Percentiles rank a stretch among this genome's conserved stretches.
Evolutionary conservation across 1,140 invertebrate genomes (phyloP).

Genomic region (Drosophila miranda): DNA sequence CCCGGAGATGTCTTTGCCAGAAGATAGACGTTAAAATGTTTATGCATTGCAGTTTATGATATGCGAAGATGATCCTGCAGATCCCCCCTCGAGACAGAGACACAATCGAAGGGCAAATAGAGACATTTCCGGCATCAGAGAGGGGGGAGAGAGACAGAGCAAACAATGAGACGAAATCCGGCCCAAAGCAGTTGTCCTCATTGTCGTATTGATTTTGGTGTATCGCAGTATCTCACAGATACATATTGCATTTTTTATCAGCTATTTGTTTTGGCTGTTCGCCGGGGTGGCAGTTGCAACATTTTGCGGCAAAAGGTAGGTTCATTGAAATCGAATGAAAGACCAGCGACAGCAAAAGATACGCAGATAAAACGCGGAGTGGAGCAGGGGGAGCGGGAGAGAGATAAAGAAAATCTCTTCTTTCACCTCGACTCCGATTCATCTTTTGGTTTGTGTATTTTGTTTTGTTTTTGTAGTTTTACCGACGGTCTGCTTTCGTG

Average conservation of each 20-base stretch:
- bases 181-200: conserved; percentile 45
- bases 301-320: conserved; percentile 55
- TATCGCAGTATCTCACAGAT: conserved; percentile 42
- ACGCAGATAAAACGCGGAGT: neutral
- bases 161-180: conserved; percentile 50
- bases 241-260: conserved; percentile 72
- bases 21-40: too few species aligned
- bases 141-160: conserved; percentile 40
- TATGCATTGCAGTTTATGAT: conserved; percentile 2
- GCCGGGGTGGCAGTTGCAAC: conserved; percentile 63
- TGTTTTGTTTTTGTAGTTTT: conserved; percentile 67
- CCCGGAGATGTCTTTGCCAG: neutral
- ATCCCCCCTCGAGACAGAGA: conserved; percentile 35
- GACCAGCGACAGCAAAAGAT: conserved; percentile 46
- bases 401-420: conserved; percentile 51
- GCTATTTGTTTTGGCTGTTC: conserved; percentile 67
- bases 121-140: conserved; percentile 69
- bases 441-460: neutral
- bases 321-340: conserved; percentile 75
- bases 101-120: conserved; percentile 65
- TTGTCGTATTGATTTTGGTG: conserved; percentile 40
- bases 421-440: conserved; percentile 55
- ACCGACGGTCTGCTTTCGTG: conserved; percentile 60
- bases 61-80: neutral
- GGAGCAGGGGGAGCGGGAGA: neutral